Evolutionary conservation across 2,888 invertebrate species (phyloP), one percentile per base, ranked within the genome.

Genomic region (Gerris lacustris): DNA sequence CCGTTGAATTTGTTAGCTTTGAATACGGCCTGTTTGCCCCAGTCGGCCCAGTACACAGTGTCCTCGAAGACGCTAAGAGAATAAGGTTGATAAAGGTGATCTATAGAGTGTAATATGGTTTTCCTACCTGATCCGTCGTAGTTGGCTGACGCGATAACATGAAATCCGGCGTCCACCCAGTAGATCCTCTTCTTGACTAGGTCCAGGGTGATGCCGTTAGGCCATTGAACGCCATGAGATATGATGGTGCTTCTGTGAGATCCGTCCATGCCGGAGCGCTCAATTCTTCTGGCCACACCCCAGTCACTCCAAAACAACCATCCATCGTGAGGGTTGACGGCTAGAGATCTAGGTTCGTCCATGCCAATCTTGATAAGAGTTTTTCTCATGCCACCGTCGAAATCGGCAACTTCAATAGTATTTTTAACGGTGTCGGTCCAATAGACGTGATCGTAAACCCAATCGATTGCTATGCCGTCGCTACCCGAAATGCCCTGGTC

Each of bases 301-400:
- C 97, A 98, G 80, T 98, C 97, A 0, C 94, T 94, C 96, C 96
- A 97, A 82, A 92, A 98, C 90, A 98, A 93, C 91, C 95, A 94
- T 0, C 94, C 94, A 76, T 94, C 91, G 69, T 91, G 82, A 69
- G 97, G 97, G 84, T 97, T 94, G 72, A 97, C 83, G 5, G 94
- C 95, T 76, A 97, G 93, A 5, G 96, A 93, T 77, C 96, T 86
- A 0, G 98, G 98, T 79, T 97, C 96, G 79, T 96, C 94, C 72
- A 98, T 83, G 68, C 86, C 85, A 79, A 91, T 90, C 77, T 85
- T 85, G 75, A 97, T 88, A 70, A 98, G 84, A 9, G 92, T 89
- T 81, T 92, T 94, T 74, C 92, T 86, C 90, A 93, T 91, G 79
- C 89, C 90, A 45, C 94, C 95, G 79, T 94, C 91, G 77, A 94